phyloP scores from a whole-genome alignment of 2,113 vertebrate genomes.

The Hemiprocne comata region DNA sequence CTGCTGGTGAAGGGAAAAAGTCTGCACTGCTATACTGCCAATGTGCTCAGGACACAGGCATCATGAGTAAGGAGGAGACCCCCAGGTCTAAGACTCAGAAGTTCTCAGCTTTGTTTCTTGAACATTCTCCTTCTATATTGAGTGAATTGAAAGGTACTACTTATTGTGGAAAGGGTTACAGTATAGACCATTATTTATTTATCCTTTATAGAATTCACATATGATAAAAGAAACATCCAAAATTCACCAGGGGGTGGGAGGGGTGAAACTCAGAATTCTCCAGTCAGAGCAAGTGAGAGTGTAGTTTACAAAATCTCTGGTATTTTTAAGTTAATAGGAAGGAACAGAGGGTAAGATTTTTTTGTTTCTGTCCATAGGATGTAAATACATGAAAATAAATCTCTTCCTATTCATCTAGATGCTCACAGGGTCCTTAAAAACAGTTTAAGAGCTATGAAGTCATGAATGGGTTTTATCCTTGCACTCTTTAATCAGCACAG shows the following conservation, averaged over 20 bases:
- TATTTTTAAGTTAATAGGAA: background rate
- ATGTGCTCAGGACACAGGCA: background rate
- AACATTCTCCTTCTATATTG: background rate
- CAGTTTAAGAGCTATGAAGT: background rate
- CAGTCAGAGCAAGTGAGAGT: background rate
- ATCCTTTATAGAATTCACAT: background rate
- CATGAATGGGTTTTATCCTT: background rate
- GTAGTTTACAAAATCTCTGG: background rate
- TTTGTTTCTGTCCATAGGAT: background rate
- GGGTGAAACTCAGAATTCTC: background rate
- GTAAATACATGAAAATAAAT: background rate
- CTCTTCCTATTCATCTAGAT: background rate
- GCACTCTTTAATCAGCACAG: background rate
- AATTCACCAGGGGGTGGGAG: fast-evolving
- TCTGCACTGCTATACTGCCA: background rate
- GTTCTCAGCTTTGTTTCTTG: background rate
- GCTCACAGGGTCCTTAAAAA: background rate
- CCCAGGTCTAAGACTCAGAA: background rate
- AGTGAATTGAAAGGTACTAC: background rate
- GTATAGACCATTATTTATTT: background rate
- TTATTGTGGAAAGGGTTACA: background rate
- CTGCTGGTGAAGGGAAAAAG: background rate
- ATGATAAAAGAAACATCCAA: background rate
- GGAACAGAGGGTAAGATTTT: background rate
- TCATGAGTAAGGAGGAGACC: background rate